Evolutionary conservation across 2,888 invertebrate species (phyloP), one percentile per base, ranked within the genome.

Genomic region (Athalia cordata): DNA sequence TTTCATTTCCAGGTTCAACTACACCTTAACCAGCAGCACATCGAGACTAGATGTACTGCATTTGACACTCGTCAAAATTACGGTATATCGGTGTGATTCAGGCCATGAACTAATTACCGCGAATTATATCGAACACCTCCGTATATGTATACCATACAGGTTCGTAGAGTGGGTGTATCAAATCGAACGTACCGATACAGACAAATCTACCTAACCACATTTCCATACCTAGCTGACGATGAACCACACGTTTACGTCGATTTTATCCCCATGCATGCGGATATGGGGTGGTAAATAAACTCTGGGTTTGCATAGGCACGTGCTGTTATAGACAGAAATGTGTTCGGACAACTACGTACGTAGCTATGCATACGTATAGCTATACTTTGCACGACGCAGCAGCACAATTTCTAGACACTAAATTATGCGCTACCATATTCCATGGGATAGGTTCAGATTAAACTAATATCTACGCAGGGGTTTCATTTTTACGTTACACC

Each of bases 221-320:
- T 29, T 29, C 29, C 29, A 29, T 29, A 29, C 29, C 29, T 29
- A 29, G 29, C 29, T 29, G 29, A 29, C 29, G 29, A 29, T 29
- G 29, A 29, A 29, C 29, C 29, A 29, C 50, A 13, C 67, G 8
- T 50, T 67, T 50, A 9, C 13, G 49, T 50, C 65, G 43, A 65
- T 47, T 43, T 65, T 5, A n/a, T 47, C n/a, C 47, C 64, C 11
- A 11, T 64, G 45, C 45, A 9, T 3, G 45, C 45, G 45, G 5
- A 64, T 64, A n/a, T 7, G n/a, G 65, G 57, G 43, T n/a, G 4
- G 29, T 11, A 8, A 55, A 70, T 29, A 11, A 29, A 6, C 6
- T 70, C 13, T 43, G 11, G 55, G 70, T 57, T 70, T 57, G 55
- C 70, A 43, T 67, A 55, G 70, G 70, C 70, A 70, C 50, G 57